phyloP scores from a whole-genome alignment of 2,797 vertebrate genomes.

The Anolis apletophallus region DNA sequence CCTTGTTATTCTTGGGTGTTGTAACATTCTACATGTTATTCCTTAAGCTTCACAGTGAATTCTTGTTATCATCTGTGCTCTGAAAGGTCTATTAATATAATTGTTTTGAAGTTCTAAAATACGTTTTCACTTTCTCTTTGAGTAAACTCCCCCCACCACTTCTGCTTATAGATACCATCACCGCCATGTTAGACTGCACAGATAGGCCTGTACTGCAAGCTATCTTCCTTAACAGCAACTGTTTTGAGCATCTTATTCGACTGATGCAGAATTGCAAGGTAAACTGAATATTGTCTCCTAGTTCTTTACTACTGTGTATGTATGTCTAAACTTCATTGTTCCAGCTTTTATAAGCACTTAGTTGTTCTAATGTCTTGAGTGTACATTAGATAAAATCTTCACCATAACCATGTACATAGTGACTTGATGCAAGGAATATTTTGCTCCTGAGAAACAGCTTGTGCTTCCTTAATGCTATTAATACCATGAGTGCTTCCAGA shows the following conservation, averaged over 20 bases:
- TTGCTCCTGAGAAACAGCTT: slow-evolving; percentile 6
- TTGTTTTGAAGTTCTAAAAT: background rate
- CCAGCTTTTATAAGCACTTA: slow-evolving; percentile 2
- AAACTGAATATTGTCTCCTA: slow-evolving; percentile 52
- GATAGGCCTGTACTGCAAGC: slow-evolving; percentile 96
- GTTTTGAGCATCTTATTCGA: slow-evolving; percentile 95
- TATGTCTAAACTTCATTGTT: background rate
- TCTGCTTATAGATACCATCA: slow-evolving; percentile 88
- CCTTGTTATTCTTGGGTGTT: background rate
- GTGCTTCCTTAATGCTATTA: background rate
- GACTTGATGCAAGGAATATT: background rate
- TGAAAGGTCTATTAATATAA: background rate
- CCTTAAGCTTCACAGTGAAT: no score
- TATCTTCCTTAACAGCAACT: slow-evolving; percentile 98
- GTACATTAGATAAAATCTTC: slow-evolving; percentile 10
- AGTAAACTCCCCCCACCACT: slow-evolving; percentile 48
- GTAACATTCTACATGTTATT: no score
- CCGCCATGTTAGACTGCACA: slow-evolving; percentile 94
- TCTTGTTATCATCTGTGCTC: background rate
- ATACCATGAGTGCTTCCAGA: background rate
- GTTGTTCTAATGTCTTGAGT: background rate
- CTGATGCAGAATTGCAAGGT: slow-evolving; percentile 99
- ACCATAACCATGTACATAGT: background rate
- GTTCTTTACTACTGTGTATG: no score
- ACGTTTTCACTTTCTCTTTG: slow-evolving; percentile 7